Percentiles rank a stretch among this genome's conserved stretches.
phyloP scores from a whole-genome alignment of 1,140 invertebrate genomes.

The Lepidurus couesii region DNA sequence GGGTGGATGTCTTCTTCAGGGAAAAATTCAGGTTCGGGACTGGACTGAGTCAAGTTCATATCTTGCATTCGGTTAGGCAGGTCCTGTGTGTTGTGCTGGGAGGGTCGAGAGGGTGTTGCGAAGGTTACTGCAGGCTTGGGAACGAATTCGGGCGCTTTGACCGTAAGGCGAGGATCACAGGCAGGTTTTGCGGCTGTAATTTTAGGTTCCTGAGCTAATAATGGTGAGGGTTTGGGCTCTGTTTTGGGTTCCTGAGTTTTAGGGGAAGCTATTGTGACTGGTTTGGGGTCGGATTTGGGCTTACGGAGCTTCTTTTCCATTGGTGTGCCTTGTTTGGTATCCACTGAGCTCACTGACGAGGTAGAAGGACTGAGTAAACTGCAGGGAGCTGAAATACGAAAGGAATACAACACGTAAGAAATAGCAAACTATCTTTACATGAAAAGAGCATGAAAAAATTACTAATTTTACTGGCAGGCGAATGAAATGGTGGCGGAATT shows the following conservation, averaged over 20 bases:
- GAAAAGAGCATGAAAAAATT: background rate
- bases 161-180: conserved; percentile 10
- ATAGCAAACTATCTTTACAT: background rate
- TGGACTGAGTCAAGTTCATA: background rate
- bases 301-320: background rate
- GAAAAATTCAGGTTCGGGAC: background rate
- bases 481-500: background rate
- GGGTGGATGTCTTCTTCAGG: conserved; percentile 13
- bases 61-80: background rate
- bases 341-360: background rate
- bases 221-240: background rate
- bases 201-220: background rate
- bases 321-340: background rate
- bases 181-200: background rate
- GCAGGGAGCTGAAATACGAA: background rate
- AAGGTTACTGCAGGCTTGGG: background rate
- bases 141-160: conserved; percentile 2
- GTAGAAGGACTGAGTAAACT: background rate
- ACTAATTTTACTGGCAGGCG: background rate
- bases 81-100: background rate
- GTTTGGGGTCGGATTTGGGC: background rate
- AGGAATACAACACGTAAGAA: background rate
- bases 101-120: background rate
- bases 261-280: background rate
- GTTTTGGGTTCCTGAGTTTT: background rate